Evolutionary conservation across 92 coral and sea anemone genomes (phyloP).

Genomic region (Epizoanthus illoricatus): DNA sequence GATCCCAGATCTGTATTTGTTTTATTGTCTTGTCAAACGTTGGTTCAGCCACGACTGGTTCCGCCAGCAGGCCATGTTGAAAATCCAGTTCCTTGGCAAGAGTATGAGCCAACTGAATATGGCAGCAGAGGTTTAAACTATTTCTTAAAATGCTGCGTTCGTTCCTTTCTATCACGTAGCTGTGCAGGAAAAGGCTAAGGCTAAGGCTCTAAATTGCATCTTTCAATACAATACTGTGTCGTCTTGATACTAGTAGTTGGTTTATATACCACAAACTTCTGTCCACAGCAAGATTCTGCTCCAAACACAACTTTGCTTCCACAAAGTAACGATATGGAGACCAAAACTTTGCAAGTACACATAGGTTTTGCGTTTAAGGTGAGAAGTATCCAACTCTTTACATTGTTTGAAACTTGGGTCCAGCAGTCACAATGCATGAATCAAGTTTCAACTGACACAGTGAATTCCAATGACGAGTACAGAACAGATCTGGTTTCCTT

Average conservation of each 20-base stretch:
- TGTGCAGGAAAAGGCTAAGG: not conserved
- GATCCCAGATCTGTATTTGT: too few relatives aligned
- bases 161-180: not conserved
- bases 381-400: too few relatives aligned
- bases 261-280: not conserved
- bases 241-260: not conserved
- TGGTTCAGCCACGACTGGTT: too few relatives aligned
- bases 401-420: too few relatives aligned
- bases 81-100: not conserved
- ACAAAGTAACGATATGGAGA: constrained; percentile 12
- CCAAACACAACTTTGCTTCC: constrained; percentile 20
- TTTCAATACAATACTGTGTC: not conserved
- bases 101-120: not conserved
- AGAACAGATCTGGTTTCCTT: too few relatives aligned
- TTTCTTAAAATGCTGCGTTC: constrained; percentile 1
- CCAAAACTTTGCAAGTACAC: not conserved
- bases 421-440: too few relatives aligned
- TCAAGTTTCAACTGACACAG: too few relatives aligned
- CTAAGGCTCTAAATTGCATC: too few relatives aligned
- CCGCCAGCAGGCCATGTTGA: too few relatives aligned
- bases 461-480: too few relatives aligned
- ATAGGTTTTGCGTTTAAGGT: too few relatives aligned
- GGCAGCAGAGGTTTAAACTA: not conserved
- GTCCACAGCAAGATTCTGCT: not conserved
- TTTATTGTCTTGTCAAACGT: too few relatives aligned